These are phyloP conservation scores for Apotomis capreana DNA, from an alignment of 2,888 invertebrate species.

Conservation along the genomic window DNA sequence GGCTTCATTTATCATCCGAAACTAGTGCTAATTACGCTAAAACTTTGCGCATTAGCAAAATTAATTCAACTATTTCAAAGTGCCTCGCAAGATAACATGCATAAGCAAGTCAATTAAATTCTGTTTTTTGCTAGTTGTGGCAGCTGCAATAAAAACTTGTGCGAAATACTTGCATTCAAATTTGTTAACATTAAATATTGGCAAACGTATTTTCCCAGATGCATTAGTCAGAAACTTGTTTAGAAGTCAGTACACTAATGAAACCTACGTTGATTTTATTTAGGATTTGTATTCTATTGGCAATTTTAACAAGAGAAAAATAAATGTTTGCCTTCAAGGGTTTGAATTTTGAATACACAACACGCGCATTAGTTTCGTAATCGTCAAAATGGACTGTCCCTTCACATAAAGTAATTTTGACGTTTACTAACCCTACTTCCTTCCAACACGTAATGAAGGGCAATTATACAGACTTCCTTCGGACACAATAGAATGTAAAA, in stretches of 20 bases:
- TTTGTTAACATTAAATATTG: not conserved
- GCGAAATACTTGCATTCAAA: too few relatives aligned
- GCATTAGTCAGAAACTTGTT: not conserved
- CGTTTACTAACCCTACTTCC: slow-evolving; percentile 66
- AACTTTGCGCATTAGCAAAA: not conserved
- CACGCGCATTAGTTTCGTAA: slow-evolving; percentile 1
- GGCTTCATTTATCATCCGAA: slow-evolving; percentile 7
- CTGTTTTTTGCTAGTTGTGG: not conserved
- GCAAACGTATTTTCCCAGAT: not conserved
- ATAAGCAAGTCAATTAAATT: not conserved
- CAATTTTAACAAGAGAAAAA: not conserved
- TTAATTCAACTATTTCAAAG: not conserved
- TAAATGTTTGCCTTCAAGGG: not conserved
- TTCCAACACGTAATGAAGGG: slow-evolving; percentile 62
- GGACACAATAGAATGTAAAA: slow-evolving; percentile 74
- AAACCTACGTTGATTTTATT: not conserved
- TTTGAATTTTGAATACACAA: slow-evolving; percentile 8
- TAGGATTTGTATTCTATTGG: not conserved
- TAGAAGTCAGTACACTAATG: too few relatives aligned
- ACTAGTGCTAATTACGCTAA: not conserved
- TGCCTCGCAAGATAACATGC: not conserved
- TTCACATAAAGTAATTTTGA: slow-evolving; percentile 59
- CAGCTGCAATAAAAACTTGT: not conserved
- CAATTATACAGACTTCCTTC: slow-evolving; percentile 73
- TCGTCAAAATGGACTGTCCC: slow-evolving; percentile 29